Base-by-base conservation (phyloP, 2,113 vertebrate species). In the Craseonycteris thonglongyai region DNA sequence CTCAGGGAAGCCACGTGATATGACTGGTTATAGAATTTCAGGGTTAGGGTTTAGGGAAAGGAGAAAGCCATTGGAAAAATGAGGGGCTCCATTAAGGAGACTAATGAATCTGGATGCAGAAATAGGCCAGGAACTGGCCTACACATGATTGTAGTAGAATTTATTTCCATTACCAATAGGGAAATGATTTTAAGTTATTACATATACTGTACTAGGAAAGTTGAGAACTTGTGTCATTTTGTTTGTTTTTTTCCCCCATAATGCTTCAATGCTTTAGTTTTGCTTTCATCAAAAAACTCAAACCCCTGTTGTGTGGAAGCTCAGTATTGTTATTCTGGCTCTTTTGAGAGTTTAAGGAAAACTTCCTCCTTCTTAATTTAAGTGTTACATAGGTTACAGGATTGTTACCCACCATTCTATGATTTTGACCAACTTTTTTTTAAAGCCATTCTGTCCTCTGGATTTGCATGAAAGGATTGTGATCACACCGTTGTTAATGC, bases 11-110 rank as follows among this genome's bases (percentile, higher is more conserved):
- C 93, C 96, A 95, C 7, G 47, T 97, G 95, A 78, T 68, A 1
- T 45, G 96, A 71, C 96, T 92, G 84, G 88, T 96, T 95, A 92
- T 49, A 96, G 89, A 92, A 94, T 85, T 97, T 94, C 93, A 96
- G 92, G 97, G 83, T 75, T 84, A 93, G 87, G 96, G 58, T 78
- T n/a, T 93, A 28, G 65, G 80, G 95, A 78, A 95, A 97, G 94
- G 94, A 16, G 2, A 95, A 98, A 95, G 95, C 95, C 58, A n/a
- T 91, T 92, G 93, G 9, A 54, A 93, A 96, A 35, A 3, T 61
- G 63, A 83, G 76, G 93, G 94, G 14, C 94, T 96, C 88, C 87
- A 30, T 47, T 13, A 93, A 65, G 91, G 94, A 90, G 93, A 90
- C 92, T 92, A 93, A 96, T 84, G 72, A 90, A 92, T 94, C 88